These are phyloP conservation scores for Muntiacus reevesi DNA, from an alignment of 2,113 vertebrate species.

Conservation along the genomic window DNA sequence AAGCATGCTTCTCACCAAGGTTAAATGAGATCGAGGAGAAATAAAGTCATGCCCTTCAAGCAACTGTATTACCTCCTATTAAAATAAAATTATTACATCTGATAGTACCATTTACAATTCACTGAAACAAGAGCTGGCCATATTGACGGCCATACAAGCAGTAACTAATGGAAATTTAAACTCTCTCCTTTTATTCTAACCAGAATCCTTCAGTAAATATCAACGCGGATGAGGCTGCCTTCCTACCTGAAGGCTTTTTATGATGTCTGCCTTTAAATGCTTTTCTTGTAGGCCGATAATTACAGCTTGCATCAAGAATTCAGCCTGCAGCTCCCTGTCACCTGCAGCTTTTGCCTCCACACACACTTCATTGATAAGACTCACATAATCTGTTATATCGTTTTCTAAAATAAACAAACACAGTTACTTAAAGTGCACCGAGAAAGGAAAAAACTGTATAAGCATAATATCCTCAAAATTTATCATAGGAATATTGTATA, in stretches of 20 bases:
- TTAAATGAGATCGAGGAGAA: slow-evolving; percentile 79
- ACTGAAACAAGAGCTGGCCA: background rate
- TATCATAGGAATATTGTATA: background rate
- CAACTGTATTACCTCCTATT: slow-evolving; percentile 80
- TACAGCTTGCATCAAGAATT: slow-evolving; percentile 87
- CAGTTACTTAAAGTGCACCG: background rate
- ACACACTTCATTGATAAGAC: slow-evolving; percentile 84
- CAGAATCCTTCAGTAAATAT: background rate
- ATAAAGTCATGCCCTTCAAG: slow-evolving; percentile 77
- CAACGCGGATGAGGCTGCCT: background rate
- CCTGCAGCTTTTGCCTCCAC: slow-evolving; percentile 85
- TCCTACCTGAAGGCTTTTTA: slow-evolving; percentile 85
- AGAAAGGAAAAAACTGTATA: background rate
- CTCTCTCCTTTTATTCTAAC: background rate
- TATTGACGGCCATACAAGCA: background rate
- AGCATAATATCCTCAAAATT: background rate
- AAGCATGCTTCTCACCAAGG: slow-evolving; percentile 80
- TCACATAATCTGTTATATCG: slow-evolving; percentile 78
- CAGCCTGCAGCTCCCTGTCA: slow-evolving; percentile 85
- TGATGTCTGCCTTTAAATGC: slow-evolving; percentile 77
- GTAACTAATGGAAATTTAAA: background rate
- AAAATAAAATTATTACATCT: slow-evolving; percentile 47
- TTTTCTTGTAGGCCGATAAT: slow-evolving; percentile 85
- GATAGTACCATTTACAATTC: background rate
- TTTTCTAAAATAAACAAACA: slow-evolving; percentile 76